Evolutionary conservation across 2,113 vertebrate species (phyloP), one percentile per base, ranked within the genome.

Genomic region (Nicator chloris): DNA sequence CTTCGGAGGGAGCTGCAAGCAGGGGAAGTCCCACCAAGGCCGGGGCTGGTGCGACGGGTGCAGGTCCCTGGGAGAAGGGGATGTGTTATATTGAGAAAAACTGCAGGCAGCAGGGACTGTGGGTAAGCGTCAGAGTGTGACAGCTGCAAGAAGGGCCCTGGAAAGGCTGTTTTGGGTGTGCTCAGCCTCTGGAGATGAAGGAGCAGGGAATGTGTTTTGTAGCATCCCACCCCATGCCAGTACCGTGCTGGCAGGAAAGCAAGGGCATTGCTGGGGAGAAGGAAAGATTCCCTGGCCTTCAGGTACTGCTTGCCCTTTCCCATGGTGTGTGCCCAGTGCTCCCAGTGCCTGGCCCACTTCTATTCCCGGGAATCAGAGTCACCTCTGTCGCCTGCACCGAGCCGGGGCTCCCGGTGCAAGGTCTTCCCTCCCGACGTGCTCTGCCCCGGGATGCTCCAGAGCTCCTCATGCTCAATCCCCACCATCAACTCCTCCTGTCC

Each of bases 41-140:
- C 56, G 37, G 47, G 40, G 53, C 33, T 4, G 45, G 15, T 28
- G 59, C 11, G n/a, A 15, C 26, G 18, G 28, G 6, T 20, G 51
- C 35, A 10, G 42, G 31, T 12, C 10, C 24, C 22, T 6, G 15
- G 35, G 72, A 82, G 35, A 6, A 37, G 39, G 53, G 21, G 18
- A 26, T 51, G 39, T 1, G 7, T 10, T 14, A 7, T 0, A 5
- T 0, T 1, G 10, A 59, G 39, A 19, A 35, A 26, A n/a, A 11
- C 40, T 44, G 50, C 68, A 3, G 31, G 60, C 49, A 79, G 72
- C 15, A 2, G 39, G 40, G 31, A 15, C 39, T 7, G 15, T 18
- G 8, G 11, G 13, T 39, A 19, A n/a, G 12, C 0, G 0, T 18
- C 7, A 3, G 26, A 42, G 19, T 14, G 9, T 0, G 4, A 26